These are phyloP conservation scores for Raja brachyura DNA, from an alignment of 2,113 vertebrate genomes.

Conservation along the genomic window DNA sequence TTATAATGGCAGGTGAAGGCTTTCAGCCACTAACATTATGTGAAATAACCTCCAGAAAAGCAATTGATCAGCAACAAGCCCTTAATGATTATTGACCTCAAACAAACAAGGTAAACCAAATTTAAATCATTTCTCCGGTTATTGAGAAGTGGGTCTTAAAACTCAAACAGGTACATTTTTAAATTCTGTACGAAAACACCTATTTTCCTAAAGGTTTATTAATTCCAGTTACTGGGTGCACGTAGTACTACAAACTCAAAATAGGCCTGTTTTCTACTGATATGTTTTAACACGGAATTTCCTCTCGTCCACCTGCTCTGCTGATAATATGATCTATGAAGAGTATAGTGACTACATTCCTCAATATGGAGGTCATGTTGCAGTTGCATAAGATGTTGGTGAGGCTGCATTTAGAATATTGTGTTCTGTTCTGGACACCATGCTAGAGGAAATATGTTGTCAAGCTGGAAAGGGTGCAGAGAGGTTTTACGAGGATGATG, in stretches of 20 bases:
- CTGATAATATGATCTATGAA: background rate
- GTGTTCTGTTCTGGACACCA: too few species aligned
- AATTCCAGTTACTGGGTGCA: background rate
- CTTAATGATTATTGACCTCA: background rate
- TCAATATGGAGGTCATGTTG: too few species aligned
- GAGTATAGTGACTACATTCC: too few species aligned
- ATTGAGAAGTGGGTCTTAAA: background rate
- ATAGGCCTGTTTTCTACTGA: background rate
- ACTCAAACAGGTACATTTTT: background rate
- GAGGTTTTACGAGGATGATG: too few species aligned
- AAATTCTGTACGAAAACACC: background rate
- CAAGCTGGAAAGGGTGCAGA: too few species aligned
- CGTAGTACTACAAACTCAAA: background rate
- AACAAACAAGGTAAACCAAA: background rate
- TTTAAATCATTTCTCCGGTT: background rate
- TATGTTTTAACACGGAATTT: background rate
- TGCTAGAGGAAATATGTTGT: too few species aligned
- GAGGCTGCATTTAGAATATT: too few species aligned
- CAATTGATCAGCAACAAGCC: background rate
- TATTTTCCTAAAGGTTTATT: background rate
- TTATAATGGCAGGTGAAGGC: background rate
- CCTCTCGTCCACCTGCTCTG: too few species aligned
- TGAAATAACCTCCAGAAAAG: background rate
- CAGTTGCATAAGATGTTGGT: too few species aligned
- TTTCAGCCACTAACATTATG: background rate